A percentile compares a stretch with the other conserved stretches of the same genome.
Conservation (phyloP, 1,140 invertebrate genomes). For the Lepidurus apus region DNA sequence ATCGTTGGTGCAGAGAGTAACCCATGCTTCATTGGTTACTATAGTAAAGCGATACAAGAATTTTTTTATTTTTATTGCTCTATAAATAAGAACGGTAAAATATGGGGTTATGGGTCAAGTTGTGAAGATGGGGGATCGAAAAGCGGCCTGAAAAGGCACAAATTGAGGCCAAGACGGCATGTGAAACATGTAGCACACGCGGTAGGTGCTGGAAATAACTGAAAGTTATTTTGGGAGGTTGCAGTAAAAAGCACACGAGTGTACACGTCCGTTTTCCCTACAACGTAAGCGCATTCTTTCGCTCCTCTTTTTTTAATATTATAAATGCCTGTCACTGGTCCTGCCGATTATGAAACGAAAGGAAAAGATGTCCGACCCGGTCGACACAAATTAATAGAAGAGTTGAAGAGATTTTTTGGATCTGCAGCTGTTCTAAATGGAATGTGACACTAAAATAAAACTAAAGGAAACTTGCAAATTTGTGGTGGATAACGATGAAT, state of each 20-base stretch:
- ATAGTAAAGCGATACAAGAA: constrained; percentile 22
- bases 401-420: no score
- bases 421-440: no score
- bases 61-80: not conserved
- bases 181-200: not conserved
- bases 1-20: constrained; percentile 92
- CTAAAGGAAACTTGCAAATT: no score
- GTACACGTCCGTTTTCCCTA: not conserved
- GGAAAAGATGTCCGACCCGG: no score
- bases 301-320: not conserved
- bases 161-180: not conserved
- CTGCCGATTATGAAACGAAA: no score
- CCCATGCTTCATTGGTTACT: constrained; percentile 61
- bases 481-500: no score
- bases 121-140: not conserved
- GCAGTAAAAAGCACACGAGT: constrained; percentile 12
- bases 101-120: not conserved
- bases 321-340: no score
- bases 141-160: not conserved
- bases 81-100: not conserved
- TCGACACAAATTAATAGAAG: no score
- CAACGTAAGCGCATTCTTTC: not conserved
- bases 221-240: constrained; percentile 19
- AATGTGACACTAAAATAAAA: no score
- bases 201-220: constrained; percentile 5